Conservation (phyloP, 2,113 vertebrate genomes). For the Amphiprion percula region DNA sequence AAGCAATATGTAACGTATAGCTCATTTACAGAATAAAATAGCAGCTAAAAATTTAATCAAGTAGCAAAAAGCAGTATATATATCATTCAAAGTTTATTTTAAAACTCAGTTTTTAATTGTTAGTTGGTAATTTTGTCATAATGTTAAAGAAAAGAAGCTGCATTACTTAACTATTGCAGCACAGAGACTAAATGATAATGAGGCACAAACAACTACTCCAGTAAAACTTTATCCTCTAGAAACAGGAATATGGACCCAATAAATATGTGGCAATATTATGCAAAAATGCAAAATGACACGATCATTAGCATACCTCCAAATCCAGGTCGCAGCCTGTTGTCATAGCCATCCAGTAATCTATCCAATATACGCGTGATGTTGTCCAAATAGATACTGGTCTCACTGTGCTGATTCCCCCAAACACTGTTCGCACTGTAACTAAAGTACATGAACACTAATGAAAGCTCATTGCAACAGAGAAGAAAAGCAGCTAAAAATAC, state of each 20-base stretch:
- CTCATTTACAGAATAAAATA: neutral
- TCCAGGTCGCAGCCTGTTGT: slow-evolving; percentile 94
- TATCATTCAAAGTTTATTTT: neutral
- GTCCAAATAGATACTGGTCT: slow-evolving; percentile 87
- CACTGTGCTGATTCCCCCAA: slow-evolving; percentile 79
- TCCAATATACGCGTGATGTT: slow-evolving; percentile 95
- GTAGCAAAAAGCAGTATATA: neutral
- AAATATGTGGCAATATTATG: neutral
- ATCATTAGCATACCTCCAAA: slow-evolving; percentile 89
- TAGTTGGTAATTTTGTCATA: neutral
- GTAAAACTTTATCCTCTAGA: slow-evolving; percentile 51
- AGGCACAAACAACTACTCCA: slow-evolving; percentile 16
- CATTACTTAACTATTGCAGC: neutral
- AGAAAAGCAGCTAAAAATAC: slow-evolving; percentile 2
- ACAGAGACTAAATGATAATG: slow-evolving; percentile 8
- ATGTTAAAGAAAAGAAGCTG: neutral
- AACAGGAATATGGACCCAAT: slow-evolving; percentile 1
- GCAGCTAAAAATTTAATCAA: neutral
- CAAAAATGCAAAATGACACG: neutral
- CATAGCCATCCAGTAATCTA: slow-evolving; percentile 94
- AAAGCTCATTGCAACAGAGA: slow-evolving; percentile 9
- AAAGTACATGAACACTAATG: slow-evolving; percentile 49
- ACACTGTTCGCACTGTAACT: slow-evolving; percentile 82
- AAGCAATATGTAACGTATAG: neutral
- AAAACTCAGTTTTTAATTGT: neutral